These are phyloP conservation scores for Tetraodon nigroviridis DNA, from an alignment of 2,113 vertebrate species.

Conservation along the genomic window DNA sequence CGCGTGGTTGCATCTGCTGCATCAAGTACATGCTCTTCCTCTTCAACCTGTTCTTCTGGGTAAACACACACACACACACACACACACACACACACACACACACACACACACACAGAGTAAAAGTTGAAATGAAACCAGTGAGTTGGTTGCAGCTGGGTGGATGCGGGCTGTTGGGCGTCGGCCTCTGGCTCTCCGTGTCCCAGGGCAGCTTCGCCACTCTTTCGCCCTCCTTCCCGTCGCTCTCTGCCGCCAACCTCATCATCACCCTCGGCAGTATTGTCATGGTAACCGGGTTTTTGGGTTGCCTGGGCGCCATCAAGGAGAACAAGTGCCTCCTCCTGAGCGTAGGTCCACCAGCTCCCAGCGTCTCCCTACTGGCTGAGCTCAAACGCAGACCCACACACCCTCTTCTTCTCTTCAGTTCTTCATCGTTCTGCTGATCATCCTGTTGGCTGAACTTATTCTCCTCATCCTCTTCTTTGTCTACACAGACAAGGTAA, in stretches of 20 bases:
- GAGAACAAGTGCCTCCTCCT: conserved; percentile 98
- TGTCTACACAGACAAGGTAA: conserved; percentile 93
- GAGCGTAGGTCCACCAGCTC: conserved; percentile 80
- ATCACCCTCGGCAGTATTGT: conserved; percentile 90
- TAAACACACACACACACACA: conserved; percentile 65
- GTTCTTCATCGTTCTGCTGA: conserved; percentile 94
- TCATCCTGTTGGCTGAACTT: conserved; percentile 90
- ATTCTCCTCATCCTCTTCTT: conserved; percentile 96
- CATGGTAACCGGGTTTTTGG: conserved; percentile 96
- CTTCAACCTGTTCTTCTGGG: conserved; percentile 99
- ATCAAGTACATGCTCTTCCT: conserved; percentile 99
- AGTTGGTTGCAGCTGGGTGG: conserved; percentile 86
- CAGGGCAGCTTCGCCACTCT: conserved; percentile 97
- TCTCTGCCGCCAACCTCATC: conserved; percentile 95
- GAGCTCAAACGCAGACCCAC: background rate
- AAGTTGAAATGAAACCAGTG: conserved; percentile 18
- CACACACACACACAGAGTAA: conserved; percentile 1
- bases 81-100: conserved; percentile 18
- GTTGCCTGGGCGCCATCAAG: conserved; percentile 97
- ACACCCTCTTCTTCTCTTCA: conserved; percentile 49
- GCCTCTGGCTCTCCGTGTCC: conserved; percentile 96
- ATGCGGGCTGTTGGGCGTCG: conserved; percentile 92
- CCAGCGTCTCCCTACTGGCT: conserved; percentile 6
- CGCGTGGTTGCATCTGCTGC: conserved; percentile 95
- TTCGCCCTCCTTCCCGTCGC: conserved; percentile 92